Conservation (phyloP, 1,140 invertebrate genomes). For the Globodera rostochiensis region DNA sequence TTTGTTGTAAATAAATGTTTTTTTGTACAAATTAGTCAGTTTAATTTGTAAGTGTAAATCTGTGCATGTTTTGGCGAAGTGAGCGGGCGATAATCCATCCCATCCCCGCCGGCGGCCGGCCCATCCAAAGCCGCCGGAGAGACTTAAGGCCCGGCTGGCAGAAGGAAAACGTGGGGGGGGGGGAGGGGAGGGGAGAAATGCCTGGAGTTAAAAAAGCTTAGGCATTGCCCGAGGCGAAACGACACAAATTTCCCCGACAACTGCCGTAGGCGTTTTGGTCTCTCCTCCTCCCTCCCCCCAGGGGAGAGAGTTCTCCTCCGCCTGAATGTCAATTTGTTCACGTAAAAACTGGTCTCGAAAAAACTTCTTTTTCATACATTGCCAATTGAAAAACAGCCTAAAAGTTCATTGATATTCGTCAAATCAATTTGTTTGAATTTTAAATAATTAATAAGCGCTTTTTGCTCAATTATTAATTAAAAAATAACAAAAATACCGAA, state of each 20-base stretch:
- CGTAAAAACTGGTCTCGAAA: background rate
- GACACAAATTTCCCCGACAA: conserved; percentile 1
- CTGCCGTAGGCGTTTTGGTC: background rate
- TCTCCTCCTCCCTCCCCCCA: too few relatives aligned
- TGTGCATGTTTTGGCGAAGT: too few relatives aligned
- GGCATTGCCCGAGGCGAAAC: background rate
- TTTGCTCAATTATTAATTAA: too few relatives aligned
- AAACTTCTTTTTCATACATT: background rate
- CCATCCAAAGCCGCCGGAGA: background rate
- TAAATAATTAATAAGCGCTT: too few relatives aligned
- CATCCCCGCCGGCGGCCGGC: background rate
- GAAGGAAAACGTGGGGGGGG: background rate
- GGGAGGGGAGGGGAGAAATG: background rate
- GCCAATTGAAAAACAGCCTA: background rate
- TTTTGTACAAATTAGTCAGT: too few relatives aligned
- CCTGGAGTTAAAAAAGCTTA: background rate
- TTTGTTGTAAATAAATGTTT: too few relatives aligned
- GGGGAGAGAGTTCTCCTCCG: background rate
- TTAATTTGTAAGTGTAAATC: too few relatives aligned
- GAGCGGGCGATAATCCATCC: too few relatives aligned
- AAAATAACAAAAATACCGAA: too few relatives aligned
- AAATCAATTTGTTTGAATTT: too few relatives aligned
- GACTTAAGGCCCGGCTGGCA: background rate
- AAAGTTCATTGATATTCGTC: too few relatives aligned
- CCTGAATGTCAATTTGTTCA: background rate